A percentile compares a stretch with the other conserved stretches of the same genome.
phyloP scores from a whole-genome alignment of 1,140 invertebrate genomes.

The Drosophila guanche region DNA sequence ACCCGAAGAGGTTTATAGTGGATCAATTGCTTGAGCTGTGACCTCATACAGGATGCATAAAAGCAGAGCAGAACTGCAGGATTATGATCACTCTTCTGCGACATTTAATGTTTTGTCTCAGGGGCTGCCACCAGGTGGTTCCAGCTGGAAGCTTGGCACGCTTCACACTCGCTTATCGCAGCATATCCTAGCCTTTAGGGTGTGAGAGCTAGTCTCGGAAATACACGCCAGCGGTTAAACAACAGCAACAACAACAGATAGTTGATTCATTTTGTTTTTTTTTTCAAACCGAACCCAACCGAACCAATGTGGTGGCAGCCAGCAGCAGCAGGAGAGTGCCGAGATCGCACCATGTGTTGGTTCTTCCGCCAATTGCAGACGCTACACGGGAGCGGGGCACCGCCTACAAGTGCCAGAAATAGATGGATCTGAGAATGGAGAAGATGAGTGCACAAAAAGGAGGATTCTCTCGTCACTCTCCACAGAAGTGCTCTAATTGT shows the following conservation, averaged over 20 bases:
- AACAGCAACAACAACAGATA: slow-evolving; percentile 1
- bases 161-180: slow-evolving; percentile 34
- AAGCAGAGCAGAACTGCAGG: slow-evolving; percentile 3
- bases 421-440: slow-evolving; percentile 23
- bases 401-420: slow-evolving; percentile 75
- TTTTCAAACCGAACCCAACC: slow-evolving; percentile 23
- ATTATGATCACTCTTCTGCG: slow-evolving; percentile 26
- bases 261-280: slow-evolving; percentile 48
- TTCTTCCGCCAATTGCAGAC: slow-evolving; percentile 66
- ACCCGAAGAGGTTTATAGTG: no score
- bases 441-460: slow-evolving; percentile 59
- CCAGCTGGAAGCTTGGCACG: slow-evolving; percentile 46
- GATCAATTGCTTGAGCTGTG: background rate
- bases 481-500: slow-evolving; percentile 55
- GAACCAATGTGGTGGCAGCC: slow-evolving; percentile 65
- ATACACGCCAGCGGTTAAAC: slow-evolving; percentile 35
- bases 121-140: slow-evolving; percentile 37
- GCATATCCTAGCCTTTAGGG: slow-evolving; percentile 23
- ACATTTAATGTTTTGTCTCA: slow-evolving; percentile 32
- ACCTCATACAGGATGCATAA: slow-evolving; percentile 22
- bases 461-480: slow-evolving; percentile 37
- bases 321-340: slow-evolving; percentile 32
- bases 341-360: slow-evolving; percentile 73
- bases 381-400: slow-evolving; percentile 30
- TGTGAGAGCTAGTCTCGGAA: background rate